Conservation (phyloP, 2,888 invertebrate genomes). For the Fragum sueziense region DNA sequence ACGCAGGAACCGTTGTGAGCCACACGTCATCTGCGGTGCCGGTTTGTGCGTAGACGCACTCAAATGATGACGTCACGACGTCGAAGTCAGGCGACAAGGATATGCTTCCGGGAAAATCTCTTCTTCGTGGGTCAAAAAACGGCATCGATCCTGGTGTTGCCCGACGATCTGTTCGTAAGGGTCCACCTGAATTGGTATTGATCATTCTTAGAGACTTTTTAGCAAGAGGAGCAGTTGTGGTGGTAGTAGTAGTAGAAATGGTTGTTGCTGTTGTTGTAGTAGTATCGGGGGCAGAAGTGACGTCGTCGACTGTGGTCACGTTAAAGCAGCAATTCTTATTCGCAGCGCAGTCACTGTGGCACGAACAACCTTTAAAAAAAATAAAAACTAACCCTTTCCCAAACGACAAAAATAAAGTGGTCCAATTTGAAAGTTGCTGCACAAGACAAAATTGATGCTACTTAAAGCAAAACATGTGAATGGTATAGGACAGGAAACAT, state of each 20-base stretch:
- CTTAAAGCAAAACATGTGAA: too few relatives aligned
- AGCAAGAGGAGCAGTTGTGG: too few relatives aligned
- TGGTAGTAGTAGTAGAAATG: not conserved
- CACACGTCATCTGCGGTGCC: not conserved
- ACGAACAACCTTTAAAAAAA: not conserved
- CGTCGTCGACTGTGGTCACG: not conserved
- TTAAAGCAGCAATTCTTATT: not conserved
- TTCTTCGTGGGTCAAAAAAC: too few relatives aligned
- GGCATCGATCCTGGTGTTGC: too few relatives aligned
- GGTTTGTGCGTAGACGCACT: not conserved
- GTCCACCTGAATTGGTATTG: not conserved
- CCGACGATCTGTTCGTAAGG: not conserved
- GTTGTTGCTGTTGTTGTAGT: not conserved
- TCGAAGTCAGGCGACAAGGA: too few relatives aligned
- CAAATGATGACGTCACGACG: not conserved
- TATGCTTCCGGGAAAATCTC: too few relatives aligned
- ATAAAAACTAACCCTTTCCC: too few relatives aligned
- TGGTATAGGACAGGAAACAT: too few relatives aligned
- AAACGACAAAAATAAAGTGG: too few relatives aligned
- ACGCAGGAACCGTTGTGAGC: not conserved
- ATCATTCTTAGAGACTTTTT: not conserved
- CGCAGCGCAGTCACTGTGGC: not conserved
- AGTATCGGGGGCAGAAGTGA: not conserved
- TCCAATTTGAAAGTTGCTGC: too few relatives aligned
- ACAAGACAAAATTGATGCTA: too few relatives aligned